Conservation (phyloP, 64 coral and sea anemone genomes). For the Montipora capricornis region DNA sequence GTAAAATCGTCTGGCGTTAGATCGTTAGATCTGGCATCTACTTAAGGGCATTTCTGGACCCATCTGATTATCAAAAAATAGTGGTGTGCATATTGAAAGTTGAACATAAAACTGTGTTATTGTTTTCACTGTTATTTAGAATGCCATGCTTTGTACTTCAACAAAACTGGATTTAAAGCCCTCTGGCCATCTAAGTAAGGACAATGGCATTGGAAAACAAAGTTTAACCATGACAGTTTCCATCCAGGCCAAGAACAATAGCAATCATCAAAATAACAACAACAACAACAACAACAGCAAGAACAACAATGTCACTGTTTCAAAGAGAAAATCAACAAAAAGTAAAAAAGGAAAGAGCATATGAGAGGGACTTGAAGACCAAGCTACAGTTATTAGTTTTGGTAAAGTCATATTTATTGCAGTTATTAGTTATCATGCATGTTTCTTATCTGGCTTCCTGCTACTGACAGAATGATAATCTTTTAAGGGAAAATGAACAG, state of each 20-base stretch:
- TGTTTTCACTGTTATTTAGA: background rate
- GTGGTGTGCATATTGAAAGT: background rate
- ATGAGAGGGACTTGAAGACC: background rate
- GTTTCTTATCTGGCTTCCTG: background rate
- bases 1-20: too few species aligned
- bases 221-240: background rate
- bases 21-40: too few species aligned
- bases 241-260: slow-evolving; percentile 9
- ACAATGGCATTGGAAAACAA: slow-evolving; percentile 48
- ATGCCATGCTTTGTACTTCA: slow-evolving; percentile 23
- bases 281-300: slow-evolving; percentile 17
- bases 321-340: slow-evolving; percentile 39
- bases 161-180: slow-evolving; percentile 21
- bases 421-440: background rate
- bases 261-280: slow-evolving; percentile 35
- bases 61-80: too few species aligned
- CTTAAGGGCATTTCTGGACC: too few species aligned
- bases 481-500: background rate
- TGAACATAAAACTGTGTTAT: too few species aligned
- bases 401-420: background rate
- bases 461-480: background rate
- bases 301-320: slow-evolving; percentile 16
- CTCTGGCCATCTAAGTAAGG: slow-evolving; percentile 13
- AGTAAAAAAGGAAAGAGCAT: slow-evolving; percentile 16
- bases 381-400: background rate